Conservation (phyloP, 2,113 vertebrate genomes). For the Microcebus jonahi region DNA sequence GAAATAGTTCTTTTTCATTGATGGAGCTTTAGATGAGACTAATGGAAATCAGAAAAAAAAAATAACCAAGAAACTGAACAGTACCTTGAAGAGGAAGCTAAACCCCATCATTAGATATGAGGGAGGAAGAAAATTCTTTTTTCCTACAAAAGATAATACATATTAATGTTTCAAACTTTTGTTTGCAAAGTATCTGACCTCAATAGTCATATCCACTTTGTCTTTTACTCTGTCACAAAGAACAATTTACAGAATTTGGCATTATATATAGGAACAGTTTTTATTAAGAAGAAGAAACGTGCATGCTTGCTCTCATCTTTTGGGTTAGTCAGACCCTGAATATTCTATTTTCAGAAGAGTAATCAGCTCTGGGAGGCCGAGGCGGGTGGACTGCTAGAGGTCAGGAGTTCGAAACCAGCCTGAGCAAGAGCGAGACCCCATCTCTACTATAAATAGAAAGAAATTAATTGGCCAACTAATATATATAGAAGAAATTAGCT, state of each 20-base stretch:
- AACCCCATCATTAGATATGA: conserved; percentile 99
- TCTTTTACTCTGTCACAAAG: not conserved
- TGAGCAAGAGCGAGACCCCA: no score
- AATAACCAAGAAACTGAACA: conserved; percentile 40
- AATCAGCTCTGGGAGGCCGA: not conserved
- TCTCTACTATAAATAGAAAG: no score
- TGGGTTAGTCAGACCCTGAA: not conserved
- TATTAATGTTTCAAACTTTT: conserved; percentile 38
- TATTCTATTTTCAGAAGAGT: conserved; percentile 20
- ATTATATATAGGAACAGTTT: not conserved
- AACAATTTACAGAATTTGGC: conserved; percentile 23
- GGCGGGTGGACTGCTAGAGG: no score
- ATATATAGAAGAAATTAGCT: no score
- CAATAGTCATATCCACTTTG: not conserved
- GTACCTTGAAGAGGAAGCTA: conserved; percentile 98
- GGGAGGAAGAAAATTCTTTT: conserved; percentile 98
- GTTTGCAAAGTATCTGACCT: conserved; percentile 23
- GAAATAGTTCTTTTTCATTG: not conserved
- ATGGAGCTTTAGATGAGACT: conserved; percentile 5
- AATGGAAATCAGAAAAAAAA: conserved; percentile 18
- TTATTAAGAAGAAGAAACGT: conserved; percentile 22
- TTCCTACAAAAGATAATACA: conserved; percentile 88
- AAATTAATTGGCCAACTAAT: no score
- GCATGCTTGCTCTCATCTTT: not conserved
- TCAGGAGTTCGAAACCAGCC: no score